Evolutionary conservation across 2,888 invertebrate species (phyloP), one percentile per base, ranked within the genome.

Genomic region (Desoria tigrina): DNA sequence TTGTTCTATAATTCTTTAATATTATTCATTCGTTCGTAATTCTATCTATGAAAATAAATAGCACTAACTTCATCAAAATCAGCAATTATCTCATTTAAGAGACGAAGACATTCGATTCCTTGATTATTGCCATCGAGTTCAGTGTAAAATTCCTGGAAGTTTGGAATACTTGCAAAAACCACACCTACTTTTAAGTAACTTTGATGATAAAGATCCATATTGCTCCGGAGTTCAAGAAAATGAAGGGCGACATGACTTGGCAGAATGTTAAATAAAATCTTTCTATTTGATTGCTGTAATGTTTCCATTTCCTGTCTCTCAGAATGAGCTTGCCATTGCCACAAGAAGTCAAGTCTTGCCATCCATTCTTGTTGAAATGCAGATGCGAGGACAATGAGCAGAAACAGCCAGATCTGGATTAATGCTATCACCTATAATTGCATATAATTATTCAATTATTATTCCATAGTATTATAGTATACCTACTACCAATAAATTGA

Each of bases 291-390:
- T 68, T 90, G 88, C 84, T 90, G 94, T 70, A 94, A 80, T n/a
- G 92, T 90, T 77, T 91, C 91, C 93, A 94, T 93, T 80, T 93
- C 94, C 60, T 89, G 85, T 80, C 93, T 93, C 82, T 94, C 94
- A 78, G 94, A 92, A 59, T 90, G 86, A 2, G 93, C 93, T 83
- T 93, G 82, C 84, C 84, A 84, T 2, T 69, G 69, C 69, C 83
- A 78, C 32, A 66, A 56, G 76, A 82, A 83, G 77, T 83, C 83
- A 42, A 84, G 77, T 28, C 94, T 83, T 23, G 92, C 90, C 55
- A 93, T 94, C 94, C 77, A 94, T 86, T 95, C 92, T 82, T 79
- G 86, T 76, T 87, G 84, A 74, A 55, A 55, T 4, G 55, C 55
- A 7, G 32, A 18, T 94, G 93, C 59, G 93, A 84, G 82, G 73